Conservation (phyloP, 2,797 vertebrate genomes). For the Poeciliopsis presidionis region DNA sequence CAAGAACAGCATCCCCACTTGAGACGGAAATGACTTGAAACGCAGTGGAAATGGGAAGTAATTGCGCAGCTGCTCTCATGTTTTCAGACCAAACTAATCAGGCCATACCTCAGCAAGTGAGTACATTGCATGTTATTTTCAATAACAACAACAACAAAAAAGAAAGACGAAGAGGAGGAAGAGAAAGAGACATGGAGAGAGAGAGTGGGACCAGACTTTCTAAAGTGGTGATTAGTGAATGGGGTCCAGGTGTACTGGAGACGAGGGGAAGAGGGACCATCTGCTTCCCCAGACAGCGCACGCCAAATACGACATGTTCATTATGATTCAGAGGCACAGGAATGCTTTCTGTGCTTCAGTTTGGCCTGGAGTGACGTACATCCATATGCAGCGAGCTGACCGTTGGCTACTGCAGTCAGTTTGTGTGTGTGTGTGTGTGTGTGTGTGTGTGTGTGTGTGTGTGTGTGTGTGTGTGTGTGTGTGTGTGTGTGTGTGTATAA, state of each 20-base stretch:
- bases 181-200: constrained; percentile 7
- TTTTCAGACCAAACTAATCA: constrained; percentile 22
- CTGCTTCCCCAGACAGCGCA: constrained; percentile 65
- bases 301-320: constrained; percentile 72
- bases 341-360: constrained; percentile 50
- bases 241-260: constrained; percentile 64
- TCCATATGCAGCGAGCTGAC: constrained; percentile 54
- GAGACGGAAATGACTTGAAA: constrained; percentile 22
- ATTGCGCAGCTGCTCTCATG: constrained; percentile 34
- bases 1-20: constrained; percentile 10
- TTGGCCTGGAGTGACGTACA: constrained; percentile 39
- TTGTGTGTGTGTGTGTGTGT: constrained; percentile 45
- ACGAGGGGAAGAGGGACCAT: constrained; percentile 58
- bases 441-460: constrained; percentile 13
- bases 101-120: constrained; percentile 30
- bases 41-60: neutral
- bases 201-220: constrained; percentile 22
- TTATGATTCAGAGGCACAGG: constrained; percentile 58
- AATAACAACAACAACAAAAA: too few species aligned
- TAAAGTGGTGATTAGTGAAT: constrained; percentile 48
- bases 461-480: constrained; percentile 37
- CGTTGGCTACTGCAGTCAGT: constrained; percentile 32
- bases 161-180: neutral
- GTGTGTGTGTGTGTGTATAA: constrained; percentile 17
- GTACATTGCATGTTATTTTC: constrained; percentile 1